phyloP scores from a whole-genome alignment of 2,888 invertebrate species.

The Dasypolia templi region DNA sequence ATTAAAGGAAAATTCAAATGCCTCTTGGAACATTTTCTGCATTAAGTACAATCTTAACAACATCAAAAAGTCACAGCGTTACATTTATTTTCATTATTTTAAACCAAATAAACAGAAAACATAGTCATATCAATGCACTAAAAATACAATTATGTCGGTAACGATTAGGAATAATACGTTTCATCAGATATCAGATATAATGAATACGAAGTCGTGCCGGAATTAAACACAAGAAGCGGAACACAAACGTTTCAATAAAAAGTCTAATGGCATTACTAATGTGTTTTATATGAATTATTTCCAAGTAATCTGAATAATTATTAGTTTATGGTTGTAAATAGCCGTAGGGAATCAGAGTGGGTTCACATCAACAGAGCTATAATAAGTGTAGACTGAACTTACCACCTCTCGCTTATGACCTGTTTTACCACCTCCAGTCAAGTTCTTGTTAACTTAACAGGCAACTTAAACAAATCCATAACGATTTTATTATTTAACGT shows the following conservation, averaged over 20 bases:
- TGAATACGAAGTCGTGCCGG: slow-evolving; percentile 1
- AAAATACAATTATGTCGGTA: not conserved
- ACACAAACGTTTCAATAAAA: slow-evolving; percentile 28
- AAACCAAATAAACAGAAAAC: not conserved
- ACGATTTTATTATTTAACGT: too few relatives aligned
- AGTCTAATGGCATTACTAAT: slow-evolving; percentile 3
- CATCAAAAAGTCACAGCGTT: not conserved
- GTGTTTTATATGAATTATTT: slow-evolving; percentile 7
- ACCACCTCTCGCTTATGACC: not conserved
- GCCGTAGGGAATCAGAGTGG: too few relatives aligned
- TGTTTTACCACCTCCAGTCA: too few relatives aligned
- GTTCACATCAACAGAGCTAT: not conserved
- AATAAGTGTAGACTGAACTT: not conserved
- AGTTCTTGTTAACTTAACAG: too few relatives aligned
- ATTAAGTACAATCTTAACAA: not conserved
- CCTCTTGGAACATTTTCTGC: not conserved
- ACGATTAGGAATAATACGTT: not conserved
- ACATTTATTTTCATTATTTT: not conserved
- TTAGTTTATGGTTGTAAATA: too few relatives aligned
- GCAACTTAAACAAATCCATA: too few relatives aligned
- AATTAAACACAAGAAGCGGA: not conserved
- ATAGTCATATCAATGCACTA: not conserved
- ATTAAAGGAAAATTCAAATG: not conserved
- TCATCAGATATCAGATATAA: slow-evolving; percentile 5
- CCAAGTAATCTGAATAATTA: not conserved